Percentiles rank a stretch among this genome's conserved stretches.
Conservation (phyloP, 2,113 vertebrate genomes). For the Bubo scandiacus region DNA sequence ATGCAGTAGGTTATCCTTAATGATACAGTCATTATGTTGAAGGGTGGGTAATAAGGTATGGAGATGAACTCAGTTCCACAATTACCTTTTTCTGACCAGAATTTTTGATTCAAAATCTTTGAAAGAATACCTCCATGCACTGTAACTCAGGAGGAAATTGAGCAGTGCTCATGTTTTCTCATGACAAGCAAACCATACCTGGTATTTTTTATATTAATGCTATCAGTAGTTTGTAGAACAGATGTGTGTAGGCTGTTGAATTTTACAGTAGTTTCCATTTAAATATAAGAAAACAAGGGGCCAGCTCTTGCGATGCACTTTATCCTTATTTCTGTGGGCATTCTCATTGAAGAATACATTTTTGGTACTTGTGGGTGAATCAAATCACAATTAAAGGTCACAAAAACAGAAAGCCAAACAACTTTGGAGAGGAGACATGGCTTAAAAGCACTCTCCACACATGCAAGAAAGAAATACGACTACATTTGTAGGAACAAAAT, state of each 20-base stretch:
- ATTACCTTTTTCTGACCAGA: background rate
- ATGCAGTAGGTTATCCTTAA: background rate
- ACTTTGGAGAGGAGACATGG: background rate
- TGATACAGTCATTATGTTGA: background rate
- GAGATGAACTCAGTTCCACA: background rate
- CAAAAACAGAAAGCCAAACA: background rate
- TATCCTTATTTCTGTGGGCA: background rate
- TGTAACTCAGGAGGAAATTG: background rate
- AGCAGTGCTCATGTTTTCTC: background rate
- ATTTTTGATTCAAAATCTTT: background rate
- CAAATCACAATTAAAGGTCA: background rate
- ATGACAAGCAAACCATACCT: background rate
- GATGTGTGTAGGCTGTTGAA: background rate
- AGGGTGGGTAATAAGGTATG: background rate
- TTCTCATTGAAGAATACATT: background rate
- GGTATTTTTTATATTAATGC: background rate
- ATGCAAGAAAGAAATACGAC: background rate
- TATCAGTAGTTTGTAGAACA: background rate
- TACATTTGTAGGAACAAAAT: background rate
- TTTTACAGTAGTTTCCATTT: background rate
- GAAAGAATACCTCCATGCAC: background rate
- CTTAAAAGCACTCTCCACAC: background rate
- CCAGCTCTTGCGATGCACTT: background rate
- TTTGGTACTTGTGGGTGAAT: background rate
- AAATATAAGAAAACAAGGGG: background rate